Evolutionary conservation across 2,888 invertebrate genomes (phyloP).

Genomic region (Lycia hirtaria): DNA sequence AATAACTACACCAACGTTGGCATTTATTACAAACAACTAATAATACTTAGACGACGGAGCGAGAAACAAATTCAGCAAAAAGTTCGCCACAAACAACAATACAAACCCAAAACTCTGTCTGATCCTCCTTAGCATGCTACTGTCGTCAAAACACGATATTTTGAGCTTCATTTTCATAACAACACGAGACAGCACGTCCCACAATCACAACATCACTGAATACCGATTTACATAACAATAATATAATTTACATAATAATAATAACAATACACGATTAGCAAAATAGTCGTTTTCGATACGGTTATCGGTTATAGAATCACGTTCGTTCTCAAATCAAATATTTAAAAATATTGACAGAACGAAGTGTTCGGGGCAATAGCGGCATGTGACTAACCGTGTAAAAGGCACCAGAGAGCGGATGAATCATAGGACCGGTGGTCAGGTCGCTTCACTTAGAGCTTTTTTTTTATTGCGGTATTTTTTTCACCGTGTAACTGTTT

Average conservation of each 20-base stretch:
- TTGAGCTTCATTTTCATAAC: conserved; percentile 62
- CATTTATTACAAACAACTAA: no score
- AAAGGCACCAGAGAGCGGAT: conserved; percentile 48
- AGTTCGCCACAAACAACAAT: conserved; percentile 1
- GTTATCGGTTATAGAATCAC: conserved; percentile 43
- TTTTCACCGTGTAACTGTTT: conserved; percentile 69
- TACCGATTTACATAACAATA: conserved; percentile 19
- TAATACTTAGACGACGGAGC: not conserved
- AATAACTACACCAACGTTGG: no score
- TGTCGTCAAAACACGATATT: conserved; percentile 51
- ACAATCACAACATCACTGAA: conserved; percentile 22
- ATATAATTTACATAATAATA: conserved; percentile 19
- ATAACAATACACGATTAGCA: conserved; percentile 6
- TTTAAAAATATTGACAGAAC: conserved; percentile 70
- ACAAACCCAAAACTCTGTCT: conserved; percentile 59
- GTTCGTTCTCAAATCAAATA: conserved; percentile 61
- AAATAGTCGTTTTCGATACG: conserved; percentile 1
- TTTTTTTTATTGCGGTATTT: conserved; percentile 78
- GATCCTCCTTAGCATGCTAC: conserved; percentile 54
- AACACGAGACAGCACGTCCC: conserved; percentile 24
- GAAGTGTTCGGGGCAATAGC: conserved; percentile 57
- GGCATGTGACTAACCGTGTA: conserved; percentile 62
- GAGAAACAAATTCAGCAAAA: not conserved
- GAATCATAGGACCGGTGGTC: conserved; percentile 69
- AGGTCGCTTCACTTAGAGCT: conserved; percentile 71